These are phyloP conservation scores for Barnardius zonarius DNA, from an alignment of 2,113 vertebrate species.

Conservation along the genomic window DNA sequence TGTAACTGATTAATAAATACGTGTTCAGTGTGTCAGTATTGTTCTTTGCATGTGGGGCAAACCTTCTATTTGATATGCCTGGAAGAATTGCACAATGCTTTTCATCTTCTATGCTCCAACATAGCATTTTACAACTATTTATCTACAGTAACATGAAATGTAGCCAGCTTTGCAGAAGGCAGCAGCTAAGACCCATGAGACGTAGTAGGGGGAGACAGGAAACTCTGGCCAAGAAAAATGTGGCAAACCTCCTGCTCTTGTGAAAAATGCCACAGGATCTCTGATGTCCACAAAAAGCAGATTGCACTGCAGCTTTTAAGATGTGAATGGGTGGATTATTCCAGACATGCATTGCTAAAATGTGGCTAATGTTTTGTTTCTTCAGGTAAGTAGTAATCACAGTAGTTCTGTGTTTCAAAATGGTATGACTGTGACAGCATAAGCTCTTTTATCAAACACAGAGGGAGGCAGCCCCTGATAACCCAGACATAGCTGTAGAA, in stretches of 20 bases:
- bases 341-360: not conserved
- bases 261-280: not conserved
- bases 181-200: not conserved
- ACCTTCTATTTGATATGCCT: not conserved
- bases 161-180: not conserved
- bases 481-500: not conserved
- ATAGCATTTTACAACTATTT: not conserved
- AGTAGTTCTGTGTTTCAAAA: not conserved
- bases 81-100: not conserved
- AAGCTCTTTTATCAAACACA: not conserved
- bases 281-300: not conserved
- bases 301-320: not conserved
- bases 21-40: not conserved
- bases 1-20: not conserved
- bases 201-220: not conserved
- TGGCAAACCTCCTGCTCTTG: not conserved
- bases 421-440: not conserved
- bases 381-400: not conserved
- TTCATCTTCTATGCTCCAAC: not conserved
- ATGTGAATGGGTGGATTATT: not conserved
- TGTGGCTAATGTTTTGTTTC: not conserved
- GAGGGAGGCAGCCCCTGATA: not conserved
- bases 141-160: not conserved
- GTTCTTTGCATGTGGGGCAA: not conserved
- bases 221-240: not conserved